These are phyloP conservation scores for Gastrophysa polygoni DNA, from an alignment of 2,888 invertebrate species.

Conservation along the genomic window DNA sequence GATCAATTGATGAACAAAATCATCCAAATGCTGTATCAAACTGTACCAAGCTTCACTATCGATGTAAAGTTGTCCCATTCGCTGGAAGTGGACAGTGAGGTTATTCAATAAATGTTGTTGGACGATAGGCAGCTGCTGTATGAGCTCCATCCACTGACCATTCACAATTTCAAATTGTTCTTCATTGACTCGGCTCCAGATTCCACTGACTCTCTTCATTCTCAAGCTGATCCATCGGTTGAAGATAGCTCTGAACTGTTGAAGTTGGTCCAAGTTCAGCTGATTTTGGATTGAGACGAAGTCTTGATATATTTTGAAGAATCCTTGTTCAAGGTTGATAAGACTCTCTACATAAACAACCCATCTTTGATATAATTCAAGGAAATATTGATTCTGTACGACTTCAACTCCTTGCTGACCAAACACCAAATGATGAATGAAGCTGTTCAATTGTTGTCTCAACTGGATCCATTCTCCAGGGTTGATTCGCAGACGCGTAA, in stretches of 20 bases:
- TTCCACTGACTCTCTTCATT: background rate
- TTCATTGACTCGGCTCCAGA: background rate
- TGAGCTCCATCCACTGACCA: background rate
- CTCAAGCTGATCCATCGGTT: background rate
- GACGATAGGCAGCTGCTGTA: background rate
- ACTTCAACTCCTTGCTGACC: background rate
- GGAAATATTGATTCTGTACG: background rate
- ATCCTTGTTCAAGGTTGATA: background rate
- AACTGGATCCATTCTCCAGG: background rate
- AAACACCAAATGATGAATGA: background rate
- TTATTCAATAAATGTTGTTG: background rate
- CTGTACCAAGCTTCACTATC: background rate
- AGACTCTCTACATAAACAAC: background rate
- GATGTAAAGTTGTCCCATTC: background rate
- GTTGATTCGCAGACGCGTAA: background rate
- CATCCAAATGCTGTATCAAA: background rate
- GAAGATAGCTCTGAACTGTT: background rate
- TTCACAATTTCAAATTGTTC: background rate
- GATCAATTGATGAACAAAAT: background rate
- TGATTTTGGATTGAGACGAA: background rate
- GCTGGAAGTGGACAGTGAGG: background rate
- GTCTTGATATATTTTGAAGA: background rate
- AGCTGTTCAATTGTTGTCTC: background rate
- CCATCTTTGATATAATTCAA: background rate
- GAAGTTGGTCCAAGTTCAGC: background rate